These are phyloP conservation scores for Ostrea edulis DNA, from an alignment of 1,140 invertebrate species.

Conservation along the genomic window DNA sequence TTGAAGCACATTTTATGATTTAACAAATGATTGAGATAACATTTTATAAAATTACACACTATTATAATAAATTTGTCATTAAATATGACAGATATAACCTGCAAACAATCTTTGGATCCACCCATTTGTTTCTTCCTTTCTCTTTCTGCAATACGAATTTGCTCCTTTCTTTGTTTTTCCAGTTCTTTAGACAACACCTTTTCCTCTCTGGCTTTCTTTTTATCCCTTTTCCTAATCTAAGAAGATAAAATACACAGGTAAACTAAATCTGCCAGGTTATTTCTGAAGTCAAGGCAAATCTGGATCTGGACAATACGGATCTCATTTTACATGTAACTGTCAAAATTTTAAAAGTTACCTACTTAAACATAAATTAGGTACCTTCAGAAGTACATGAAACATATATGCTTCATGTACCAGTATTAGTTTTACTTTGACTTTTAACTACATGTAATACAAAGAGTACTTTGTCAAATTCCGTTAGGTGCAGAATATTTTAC, in stretches of 20 bases:
- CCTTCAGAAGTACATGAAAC: not conserved
- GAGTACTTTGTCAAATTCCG: too few species aligned
- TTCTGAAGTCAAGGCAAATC: not conserved
- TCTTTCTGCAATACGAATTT: slow-evolving; percentile 51
- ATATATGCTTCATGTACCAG: not conserved
- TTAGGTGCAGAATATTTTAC: too few species aligned
- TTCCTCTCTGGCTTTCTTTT: slow-evolving; percentile 52
- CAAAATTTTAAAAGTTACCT: too few species aligned
- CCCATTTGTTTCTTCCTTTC: slow-evolving; percentile 64
- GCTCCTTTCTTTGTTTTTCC: slow-evolving; percentile 50
- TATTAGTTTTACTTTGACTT: too few species aligned
- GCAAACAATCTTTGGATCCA: slow-evolving; percentile 47
- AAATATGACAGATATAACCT: slow-evolving; percentile 26
- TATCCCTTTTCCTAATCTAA: slow-evolving; percentile 37
- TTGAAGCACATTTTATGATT: too few species aligned
- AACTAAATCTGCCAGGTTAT: too few species aligned
- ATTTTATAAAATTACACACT: too few species aligned
- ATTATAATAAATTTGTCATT: too few species aligned
- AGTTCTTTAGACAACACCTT: slow-evolving; percentile 52
- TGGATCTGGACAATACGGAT: not conserved
- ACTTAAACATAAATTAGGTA: not conserved
- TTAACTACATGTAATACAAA: too few species aligned
- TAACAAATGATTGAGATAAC: too few species aligned
- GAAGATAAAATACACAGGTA: not conserved
- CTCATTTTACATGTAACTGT: too few species aligned